Evolutionary conservation across 2,888 invertebrate species (phyloP).

Genomic region (Hetaerina titia): DNA sequence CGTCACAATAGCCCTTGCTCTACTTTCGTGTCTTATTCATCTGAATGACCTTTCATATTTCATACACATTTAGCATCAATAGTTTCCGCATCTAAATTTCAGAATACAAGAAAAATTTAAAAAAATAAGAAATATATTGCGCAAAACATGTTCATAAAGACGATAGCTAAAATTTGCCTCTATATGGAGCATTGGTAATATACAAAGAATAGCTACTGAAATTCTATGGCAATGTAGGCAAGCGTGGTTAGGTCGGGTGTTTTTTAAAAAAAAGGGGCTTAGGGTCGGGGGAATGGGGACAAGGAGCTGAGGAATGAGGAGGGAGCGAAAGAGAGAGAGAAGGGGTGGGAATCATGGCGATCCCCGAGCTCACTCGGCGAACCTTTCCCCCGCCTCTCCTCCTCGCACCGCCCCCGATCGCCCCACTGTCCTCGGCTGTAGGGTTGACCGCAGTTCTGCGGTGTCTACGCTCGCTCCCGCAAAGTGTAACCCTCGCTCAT

Average conservation of each 20-base stretch:
- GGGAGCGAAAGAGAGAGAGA: background rate
- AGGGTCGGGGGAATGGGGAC: background rate
- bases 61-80: no score
- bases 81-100: no score
- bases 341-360: background rate
- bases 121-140: no score
- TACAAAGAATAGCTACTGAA: no score
- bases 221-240: background rate
- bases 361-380: background rate
- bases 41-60: no score
- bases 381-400: background rate
- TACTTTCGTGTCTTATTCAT: no score
- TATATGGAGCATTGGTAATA: no score
- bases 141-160: no score
- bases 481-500: slow-evolving; percentile 10
- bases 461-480: background rate
- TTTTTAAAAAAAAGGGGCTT: background rate
- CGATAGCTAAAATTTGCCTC: no score
- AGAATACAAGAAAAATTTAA: no score
- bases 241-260: background rate
- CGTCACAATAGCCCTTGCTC: no score
- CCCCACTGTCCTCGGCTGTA: background rate
- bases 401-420: background rate
- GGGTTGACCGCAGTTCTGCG: background rate
- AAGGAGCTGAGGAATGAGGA: background rate